Evolutionary conservation across 2,113 vertebrate genomes (phyloP), one percentile per base, ranked within the genome.

Genomic region (Gadus macrocephalus): DNA sequence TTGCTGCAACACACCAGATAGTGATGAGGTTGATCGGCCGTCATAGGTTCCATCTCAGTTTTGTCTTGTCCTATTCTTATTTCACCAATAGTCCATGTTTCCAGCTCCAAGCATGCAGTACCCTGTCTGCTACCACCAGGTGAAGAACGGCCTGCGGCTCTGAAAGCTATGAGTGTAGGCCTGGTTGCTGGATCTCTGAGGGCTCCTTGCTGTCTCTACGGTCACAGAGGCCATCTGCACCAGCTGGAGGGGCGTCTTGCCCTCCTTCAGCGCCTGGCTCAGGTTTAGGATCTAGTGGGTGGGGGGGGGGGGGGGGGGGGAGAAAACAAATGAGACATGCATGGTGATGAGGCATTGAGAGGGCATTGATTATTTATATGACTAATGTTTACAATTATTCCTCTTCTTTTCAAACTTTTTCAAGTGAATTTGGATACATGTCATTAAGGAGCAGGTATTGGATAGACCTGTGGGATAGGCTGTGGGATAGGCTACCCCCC

Each of bases 131-230:
- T 97, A 99, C 95, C 97, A 98, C 96, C 96, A 96, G 0, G 97
- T 97, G 86, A 99, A 99, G 90, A 99, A 99, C 49, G 97, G 97
- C 87, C 95, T 94, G 87, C 96, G 93, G 88, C 97, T 99, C 90
- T 98, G 96, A 92, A 99, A 99, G 88, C 96, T 98, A 88, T 98
- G 97, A 1, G 97, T 99, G 89, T 98, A 99, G 61, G 96, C 97
- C 84, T 98, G 96, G 35, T 92, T 97, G 85, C 94, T 64, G 1
- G 93, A 91, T 58, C 96, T 93, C 85, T 98, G 96, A 67, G 96
- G 96, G 25, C 95, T 95, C 68, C 95, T 92, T 0, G 96, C 96
- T 0, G 95, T 97, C 88, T 99, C 97, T 0, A 99, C 96, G 5
- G 95, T 95, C 68, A 98, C 97, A 0, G 97, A 95, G 0, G 97